Conservation (phyloP, 2,888 invertebrate species). For the Rhopalosiphum nymphaeae region DNA sequence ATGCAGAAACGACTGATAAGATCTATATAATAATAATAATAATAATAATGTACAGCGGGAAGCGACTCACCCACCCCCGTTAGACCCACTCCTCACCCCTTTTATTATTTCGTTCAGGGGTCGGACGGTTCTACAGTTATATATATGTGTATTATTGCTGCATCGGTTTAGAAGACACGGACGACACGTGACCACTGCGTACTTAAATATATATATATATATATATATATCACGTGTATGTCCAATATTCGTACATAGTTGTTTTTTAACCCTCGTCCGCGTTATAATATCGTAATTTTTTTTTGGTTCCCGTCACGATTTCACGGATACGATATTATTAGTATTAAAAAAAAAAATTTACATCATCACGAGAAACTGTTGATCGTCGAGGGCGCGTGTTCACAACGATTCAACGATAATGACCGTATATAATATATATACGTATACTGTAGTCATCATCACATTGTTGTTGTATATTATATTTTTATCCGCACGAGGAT, state of each 20-base stretch:
- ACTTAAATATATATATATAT: neutral
- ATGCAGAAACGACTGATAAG: slow-evolving; percentile 58
- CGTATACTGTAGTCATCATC: neutral
- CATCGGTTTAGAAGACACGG: neutral
- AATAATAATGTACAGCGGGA: neutral
- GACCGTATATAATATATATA: neutral
- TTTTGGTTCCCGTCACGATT: neutral
- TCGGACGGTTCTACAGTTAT: neutral
- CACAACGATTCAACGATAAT: neutral
- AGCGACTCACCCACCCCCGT: neutral
- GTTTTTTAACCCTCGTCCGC: slow-evolving; percentile 55
- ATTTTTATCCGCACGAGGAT: slow-evolving; percentile 23
- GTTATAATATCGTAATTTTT: slow-evolving; percentile 34
- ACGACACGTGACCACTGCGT: slow-evolving; percentile 57
- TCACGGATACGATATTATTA: neutral
- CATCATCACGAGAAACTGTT: neutral
- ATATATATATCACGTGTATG: neutral
- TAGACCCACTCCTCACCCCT: neutral
- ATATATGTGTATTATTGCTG: neutral
- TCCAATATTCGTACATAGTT: neutral
- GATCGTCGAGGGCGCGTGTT: neutral
- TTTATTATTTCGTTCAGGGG: neutral
- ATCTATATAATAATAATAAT: slow-evolving; percentile 21
- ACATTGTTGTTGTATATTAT: neutral
- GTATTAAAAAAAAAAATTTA: neutral